Conservation (phyloP, 2,797 vertebrate species). For the Tokudaia muenninki region DNA sequence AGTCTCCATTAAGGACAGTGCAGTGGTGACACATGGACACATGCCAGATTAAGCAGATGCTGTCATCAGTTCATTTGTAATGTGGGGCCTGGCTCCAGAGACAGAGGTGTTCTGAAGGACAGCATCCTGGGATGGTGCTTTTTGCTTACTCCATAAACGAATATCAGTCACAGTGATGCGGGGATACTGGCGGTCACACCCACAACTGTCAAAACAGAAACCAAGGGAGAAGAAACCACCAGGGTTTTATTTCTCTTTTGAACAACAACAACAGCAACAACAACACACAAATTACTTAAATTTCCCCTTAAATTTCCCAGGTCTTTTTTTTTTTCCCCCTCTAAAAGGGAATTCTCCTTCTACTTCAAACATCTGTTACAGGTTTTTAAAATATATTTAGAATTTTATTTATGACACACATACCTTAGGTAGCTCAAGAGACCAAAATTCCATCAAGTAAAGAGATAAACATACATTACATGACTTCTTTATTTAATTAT, state of each 20-base stretch:
- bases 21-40: constrained; percentile 82
- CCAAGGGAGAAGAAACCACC: constrained; percentile 52
- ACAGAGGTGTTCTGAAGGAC: constrained; percentile 66
- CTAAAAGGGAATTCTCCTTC: constrained; percentile 9
- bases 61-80: constrained; percentile 79
- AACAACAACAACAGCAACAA: background rate
- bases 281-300: constrained; percentile 13
- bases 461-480: constrained; percentile 77
- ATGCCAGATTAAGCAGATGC: constrained; percentile 83
- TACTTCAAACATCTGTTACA: background rate
- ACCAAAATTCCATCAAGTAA: constrained; percentile 79
- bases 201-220: constrained; percentile 70
- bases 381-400: constrained; percentile 57
- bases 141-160: constrained; percentile 79
- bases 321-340: background rate
- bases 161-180: constrained; percentile 78
- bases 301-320: background rate
- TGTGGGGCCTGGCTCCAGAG: constrained; percentile 74
- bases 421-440: constrained; percentile 74
- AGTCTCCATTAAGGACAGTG: constrained; percentile 77
- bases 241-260: constrained; percentile 5
- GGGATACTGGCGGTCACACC: constrained; percentile 34
- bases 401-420: constrained; percentile 72
- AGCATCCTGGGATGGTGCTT: constrained; percentile 61
- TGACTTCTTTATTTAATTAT: constrained; percentile 83